Conservation (phyloP, 2,888 invertebrate species). For the Sinotaia quadrata region DNA sequence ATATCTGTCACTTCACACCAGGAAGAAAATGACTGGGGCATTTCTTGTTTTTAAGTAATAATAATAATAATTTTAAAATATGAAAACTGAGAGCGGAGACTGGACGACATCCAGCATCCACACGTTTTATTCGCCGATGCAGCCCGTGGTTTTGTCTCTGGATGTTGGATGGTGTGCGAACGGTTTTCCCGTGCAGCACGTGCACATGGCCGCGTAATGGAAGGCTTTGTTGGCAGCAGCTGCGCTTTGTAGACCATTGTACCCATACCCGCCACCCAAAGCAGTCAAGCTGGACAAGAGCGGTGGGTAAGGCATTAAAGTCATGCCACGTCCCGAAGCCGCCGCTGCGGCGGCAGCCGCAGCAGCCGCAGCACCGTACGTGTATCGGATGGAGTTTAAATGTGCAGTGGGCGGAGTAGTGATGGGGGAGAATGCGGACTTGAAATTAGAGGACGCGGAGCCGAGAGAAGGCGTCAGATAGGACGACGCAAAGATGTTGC, state of each 20-base stretch:
- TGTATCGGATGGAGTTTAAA: slow-evolving; percentile 60
- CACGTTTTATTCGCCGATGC: slow-evolving; percentile 48
- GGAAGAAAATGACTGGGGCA: no score
- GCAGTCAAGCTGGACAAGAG: slow-evolving; percentile 59
- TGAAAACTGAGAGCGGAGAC: no score
- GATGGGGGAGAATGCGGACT: slow-evolving; percentile 69
- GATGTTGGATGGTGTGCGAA: slow-evolving; percentile 42
- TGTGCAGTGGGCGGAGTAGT: slow-evolving; percentile 55
- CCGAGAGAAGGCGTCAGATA: slow-evolving; percentile 43
- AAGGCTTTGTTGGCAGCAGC: slow-evolving; percentile 46
- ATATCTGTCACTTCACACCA: no score
- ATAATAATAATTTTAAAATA: no score
- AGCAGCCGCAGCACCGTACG: slow-evolving; percentile 47
- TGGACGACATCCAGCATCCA: not conserved
- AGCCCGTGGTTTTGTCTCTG: slow-evolving; percentile 49
- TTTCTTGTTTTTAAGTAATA: no score
- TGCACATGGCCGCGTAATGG: slow-evolving; percentile 57
- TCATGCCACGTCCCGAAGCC: slow-evolving; percentile 15
- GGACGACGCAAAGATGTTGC: slow-evolving; percentile 31
- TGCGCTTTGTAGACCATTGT: slow-evolving; percentile 8
- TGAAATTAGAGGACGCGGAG: slow-evolving; percentile 46
- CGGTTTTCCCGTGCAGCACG: slow-evolving; percentile 57
- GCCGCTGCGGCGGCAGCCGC: slow-evolving; percentile 20
- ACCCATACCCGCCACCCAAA: slow-evolving; percentile 52
- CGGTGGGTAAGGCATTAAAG: slow-evolving; percentile 59